A percentile compares a stretch with the other conserved stretches of the same genome.
phyloP scores from a whole-genome alignment of 2,113 vertebrate species.

The Aegotheles bennettii region DNA sequence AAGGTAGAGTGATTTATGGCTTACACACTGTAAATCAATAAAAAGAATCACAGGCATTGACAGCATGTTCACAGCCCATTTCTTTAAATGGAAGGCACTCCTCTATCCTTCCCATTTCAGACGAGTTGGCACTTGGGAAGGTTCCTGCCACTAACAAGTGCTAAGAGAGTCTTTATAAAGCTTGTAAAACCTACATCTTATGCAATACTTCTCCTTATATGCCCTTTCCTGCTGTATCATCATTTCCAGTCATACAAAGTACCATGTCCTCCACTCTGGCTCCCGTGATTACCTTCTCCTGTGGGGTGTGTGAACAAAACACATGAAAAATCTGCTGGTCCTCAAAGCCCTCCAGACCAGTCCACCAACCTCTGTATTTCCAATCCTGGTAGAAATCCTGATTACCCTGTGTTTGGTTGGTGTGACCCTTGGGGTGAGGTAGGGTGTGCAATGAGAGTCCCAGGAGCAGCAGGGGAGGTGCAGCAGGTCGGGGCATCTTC shows the following conservation, averaged over 20 bases:
- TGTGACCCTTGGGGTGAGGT: not conserved
- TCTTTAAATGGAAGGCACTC: constrained; percentile 61
- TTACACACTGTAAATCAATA: constrained; percentile 57
- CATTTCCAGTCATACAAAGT: not conserved
- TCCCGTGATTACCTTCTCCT: not conserved
- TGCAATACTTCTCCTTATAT: not conserved
- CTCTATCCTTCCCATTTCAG: constrained; percentile 16
- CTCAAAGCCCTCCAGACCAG: not conserved
- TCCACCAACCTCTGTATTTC: not conserved
- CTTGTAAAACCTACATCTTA: constrained; percentile 9
- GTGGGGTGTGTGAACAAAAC: not conserved
- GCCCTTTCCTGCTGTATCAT: not conserved
- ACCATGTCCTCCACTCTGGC: not conserved
- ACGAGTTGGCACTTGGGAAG: not conserved
- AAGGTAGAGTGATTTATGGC: constrained; percentile 56
- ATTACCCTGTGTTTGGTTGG: not conserved
- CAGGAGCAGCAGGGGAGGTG: not conserved
- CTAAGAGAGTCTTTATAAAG: constrained; percentile 23
- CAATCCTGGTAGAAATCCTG: not conserved
- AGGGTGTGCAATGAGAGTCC: not conserved
- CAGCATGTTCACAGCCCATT: constrained; percentile 56
- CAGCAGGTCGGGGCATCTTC: no score
- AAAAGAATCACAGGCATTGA: constrained; percentile 60
- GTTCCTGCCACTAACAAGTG: constrained; percentile 13
- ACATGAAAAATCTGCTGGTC: not conserved